Conservation (phyloP, 1,140 invertebrate genomes). For the Cydia pomonella region DNA sequence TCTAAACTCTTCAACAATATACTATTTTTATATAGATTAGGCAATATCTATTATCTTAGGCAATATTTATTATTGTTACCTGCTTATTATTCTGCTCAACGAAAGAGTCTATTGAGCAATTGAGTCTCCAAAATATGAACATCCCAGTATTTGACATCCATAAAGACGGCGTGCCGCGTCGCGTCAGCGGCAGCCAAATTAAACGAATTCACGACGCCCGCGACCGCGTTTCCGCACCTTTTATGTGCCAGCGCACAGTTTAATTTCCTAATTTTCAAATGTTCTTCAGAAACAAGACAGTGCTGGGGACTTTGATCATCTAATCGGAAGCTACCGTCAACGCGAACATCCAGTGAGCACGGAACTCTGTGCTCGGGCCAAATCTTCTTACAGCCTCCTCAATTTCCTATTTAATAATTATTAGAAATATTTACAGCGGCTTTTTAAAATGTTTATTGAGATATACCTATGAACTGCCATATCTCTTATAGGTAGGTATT, state of each 20-base stretch:
- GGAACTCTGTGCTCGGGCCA: constrained; percentile 20
- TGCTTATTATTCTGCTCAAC: neutral
- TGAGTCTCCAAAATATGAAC: neutral
- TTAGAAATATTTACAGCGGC: neutral
- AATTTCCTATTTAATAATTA: constrained; percentile 20
- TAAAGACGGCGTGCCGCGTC: constrained; percentile 16
- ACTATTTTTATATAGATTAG: too few species aligned
- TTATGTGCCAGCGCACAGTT: constrained; percentile 57
- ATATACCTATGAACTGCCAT: neutral
- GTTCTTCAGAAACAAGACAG: constrained; percentile 58
- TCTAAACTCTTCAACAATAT: too few species aligned
- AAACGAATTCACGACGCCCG: constrained; percentile 32
- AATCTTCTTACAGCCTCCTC: constrained; percentile 27
- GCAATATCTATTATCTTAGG: too few species aligned
- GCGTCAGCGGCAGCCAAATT: constrained; percentile 26
- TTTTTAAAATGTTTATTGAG: constrained; percentile 19
- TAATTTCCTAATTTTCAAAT: constrained; percentile 77
- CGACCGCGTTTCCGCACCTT: constrained; percentile 57
- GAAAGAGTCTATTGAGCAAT: neutral
- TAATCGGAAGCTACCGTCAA: constrained; percentile 73
- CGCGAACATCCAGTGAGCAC: constrained; percentile 56
- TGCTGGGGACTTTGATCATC: constrained; percentile 66
- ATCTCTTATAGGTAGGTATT: neutral
- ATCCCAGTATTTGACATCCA: constrained; percentile 6
- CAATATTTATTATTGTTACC: too few species aligned